Evolutionary conservation across 2,888 invertebrate species (phyloP).

Genomic region (Parasteatoda lunata): DNA sequence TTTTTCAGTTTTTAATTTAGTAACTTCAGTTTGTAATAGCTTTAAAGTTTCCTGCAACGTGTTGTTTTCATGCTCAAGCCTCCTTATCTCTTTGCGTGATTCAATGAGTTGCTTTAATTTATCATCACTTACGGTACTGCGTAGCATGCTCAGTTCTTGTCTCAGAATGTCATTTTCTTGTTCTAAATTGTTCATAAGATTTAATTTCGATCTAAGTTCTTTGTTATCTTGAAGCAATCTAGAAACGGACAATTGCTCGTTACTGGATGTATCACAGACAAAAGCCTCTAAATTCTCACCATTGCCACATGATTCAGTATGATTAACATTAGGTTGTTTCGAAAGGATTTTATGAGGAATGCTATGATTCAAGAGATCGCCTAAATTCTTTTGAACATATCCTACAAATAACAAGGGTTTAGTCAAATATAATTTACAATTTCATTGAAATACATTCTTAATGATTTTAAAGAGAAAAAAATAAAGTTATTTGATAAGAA

Average conservation of each 20-base stretch:
- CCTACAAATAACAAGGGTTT: conserved; percentile 16
- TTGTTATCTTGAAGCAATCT: conserved; percentile 57
- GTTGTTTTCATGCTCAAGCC: conserved; percentile 59
- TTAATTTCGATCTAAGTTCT: conserved; percentile 58
- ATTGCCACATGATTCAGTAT: conserved; percentile 37
- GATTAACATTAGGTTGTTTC: conserved; percentile 22
- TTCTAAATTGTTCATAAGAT: conserved; percentile 54
- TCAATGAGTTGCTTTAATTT: conserved; percentile 52
- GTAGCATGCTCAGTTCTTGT: conserved; percentile 50
- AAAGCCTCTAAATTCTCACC: conserved; percentile 31
- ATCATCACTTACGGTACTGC: conserved; percentile 35
- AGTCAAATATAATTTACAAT: too few relatives aligned
- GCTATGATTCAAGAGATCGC: conserved; percentile 44
- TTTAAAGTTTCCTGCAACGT: conserved; percentile 58
- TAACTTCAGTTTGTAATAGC: conserved; percentile 58
- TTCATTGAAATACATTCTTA: too few relatives aligned
- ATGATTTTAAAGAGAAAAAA: background rate
- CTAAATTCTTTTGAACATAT: conserved; percentile 52
- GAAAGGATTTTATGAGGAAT: conserved; percentile 29
- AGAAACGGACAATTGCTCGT: conserved; percentile 45
- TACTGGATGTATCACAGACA: conserved; percentile 59
- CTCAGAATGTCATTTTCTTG: conserved; percentile 63
- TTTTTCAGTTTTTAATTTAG: conserved; percentile 51
- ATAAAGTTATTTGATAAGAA: background rate
- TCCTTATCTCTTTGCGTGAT: conserved; percentile 47